Evolutionary conservation across 1,140 invertebrate genomes (phyloP), one percentile per base, ranked within the genome.

Genomic region (Oryctes rhinoceros): DNA sequence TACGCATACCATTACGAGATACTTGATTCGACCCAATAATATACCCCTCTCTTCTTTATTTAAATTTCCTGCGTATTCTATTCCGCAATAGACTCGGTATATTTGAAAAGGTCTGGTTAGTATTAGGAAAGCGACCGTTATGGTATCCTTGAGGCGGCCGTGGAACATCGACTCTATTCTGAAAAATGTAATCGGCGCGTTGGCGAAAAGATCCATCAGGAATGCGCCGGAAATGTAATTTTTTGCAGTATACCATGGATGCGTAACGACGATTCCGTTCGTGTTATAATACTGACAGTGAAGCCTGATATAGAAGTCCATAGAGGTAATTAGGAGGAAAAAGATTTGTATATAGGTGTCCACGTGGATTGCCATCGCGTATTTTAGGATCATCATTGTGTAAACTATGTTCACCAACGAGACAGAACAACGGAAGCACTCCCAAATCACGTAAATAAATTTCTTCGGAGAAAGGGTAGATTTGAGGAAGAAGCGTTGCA

Each of bases 191-290:
- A 53, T 37, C 18, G 76, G 76, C 15, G 48, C 7, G n/a, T 48
- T 78, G 24, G 44, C 13, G 35, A 30, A 77, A 15, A 89, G 75
- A 67, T 89, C 88, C 7, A 85, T 78, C 4, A 87, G 44, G 67
- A 88, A 89, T 2, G 86, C 84, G 0, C 86, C 87, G 77, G 53
- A 84, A 9, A 89, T 78, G 84, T 89, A 89, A 80, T 89, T 86
- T 82, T 85, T 87, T 2, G 88, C 88, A 30, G 88, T 89, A 67
- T 87, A 85, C 80, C 88, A 88, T 5, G 88, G 88, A 83, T 89
- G 88, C 62, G 86, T 88, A 71, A 89, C 88, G 13, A 89, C 82
- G 78, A 89, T 86, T 79, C 89, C 88, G 80, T 89, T 86, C 0
- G 82, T 30, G 18, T 87, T 88, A 78, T 89, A 89, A 80, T 85